These are phyloP conservation scores for Plutella xylostella DNA, from an alignment of 2,888 invertebrate species.

Conservation along the genomic window DNA sequence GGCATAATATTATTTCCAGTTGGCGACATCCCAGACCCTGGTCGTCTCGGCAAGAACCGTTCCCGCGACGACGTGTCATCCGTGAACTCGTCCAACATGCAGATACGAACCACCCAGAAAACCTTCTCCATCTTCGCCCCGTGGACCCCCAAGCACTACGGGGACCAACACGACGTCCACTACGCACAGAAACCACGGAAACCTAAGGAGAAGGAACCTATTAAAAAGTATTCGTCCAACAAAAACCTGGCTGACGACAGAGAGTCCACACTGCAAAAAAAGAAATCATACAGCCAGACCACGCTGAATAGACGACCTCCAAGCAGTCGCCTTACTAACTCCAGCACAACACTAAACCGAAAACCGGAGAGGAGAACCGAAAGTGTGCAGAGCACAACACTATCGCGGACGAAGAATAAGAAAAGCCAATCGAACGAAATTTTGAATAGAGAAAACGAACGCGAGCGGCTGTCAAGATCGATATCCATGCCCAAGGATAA, in stretches of 20 bases:
- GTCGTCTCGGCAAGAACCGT: slow-evolving; percentile 67
- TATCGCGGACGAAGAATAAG: slow-evolving; percentile 59
- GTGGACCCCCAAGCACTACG: slow-evolving; percentile 82
- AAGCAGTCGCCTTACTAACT: slow-evolving; percentile 44
- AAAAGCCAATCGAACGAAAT: slow-evolving; percentile 75
- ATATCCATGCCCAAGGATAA: slow-evolving; percentile 80
- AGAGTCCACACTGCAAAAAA: slow-evolving; percentile 52
- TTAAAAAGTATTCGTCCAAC: slow-evolving; percentile 59
- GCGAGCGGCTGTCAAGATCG: slow-evolving; percentile 71
- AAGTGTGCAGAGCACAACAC: slow-evolving; percentile 28
- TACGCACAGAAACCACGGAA: slow-evolving; percentile 75
- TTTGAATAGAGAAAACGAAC: slow-evolving; percentile 60
- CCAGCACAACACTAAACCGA: slow-evolving; percentile 48
- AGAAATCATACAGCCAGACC: slow-evolving; percentile 58
- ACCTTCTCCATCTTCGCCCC: slow-evolving; percentile 88
- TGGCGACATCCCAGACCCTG: slow-evolving; percentile 86
- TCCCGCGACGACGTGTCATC: slow-evolving; percentile 83
- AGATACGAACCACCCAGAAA: slow-evolving; percentile 79
- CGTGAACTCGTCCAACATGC: slow-evolving; percentile 71
- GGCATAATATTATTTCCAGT: slow-evolving; percentile 56
- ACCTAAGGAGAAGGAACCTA: slow-evolving; percentile 39
- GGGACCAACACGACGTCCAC: slow-evolving; percentile 82
- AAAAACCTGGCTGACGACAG: slow-evolving; percentile 35
- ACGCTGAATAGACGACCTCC: slow-evolving; percentile 45
- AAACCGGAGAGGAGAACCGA: slow-evolving; percentile 54